Evolutionary conservation across 2,888 invertebrate genomes (phyloP).

Genomic region (Dynastes grantii): DNA sequence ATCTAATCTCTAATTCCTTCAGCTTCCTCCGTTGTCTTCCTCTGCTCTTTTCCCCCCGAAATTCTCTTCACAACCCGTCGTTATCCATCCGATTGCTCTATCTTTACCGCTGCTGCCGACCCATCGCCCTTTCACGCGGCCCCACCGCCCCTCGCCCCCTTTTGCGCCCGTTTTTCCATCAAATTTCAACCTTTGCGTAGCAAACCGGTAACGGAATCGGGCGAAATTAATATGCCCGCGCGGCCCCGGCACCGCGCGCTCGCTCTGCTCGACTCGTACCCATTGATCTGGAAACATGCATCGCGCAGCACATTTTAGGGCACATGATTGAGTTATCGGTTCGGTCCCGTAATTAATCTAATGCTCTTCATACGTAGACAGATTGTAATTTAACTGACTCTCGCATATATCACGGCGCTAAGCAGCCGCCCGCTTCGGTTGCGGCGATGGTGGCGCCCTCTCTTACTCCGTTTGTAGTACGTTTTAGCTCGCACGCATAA

Average conservation of each 20-base stretch:
- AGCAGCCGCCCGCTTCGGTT: constrained; percentile 37
- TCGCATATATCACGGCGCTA: constrained; percentile 52
- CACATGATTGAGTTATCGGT: constrained; percentile 60
- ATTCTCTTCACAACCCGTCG: no score
- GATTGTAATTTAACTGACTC: constrained; percentile 54
- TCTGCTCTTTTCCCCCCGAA: no score
- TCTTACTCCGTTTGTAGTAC: not conserved
- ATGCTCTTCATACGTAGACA: constrained; percentile 54
- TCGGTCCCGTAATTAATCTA: constrained; percentile 58
- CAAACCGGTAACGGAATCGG: constrained; percentile 43
- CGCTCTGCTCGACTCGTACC: constrained; percentile 43
- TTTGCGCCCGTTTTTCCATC: constrained; percentile 37
- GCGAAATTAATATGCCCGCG: constrained; percentile 54
- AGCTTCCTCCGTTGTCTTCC: no score
- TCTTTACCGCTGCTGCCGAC: not conserved
- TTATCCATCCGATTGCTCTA: no score
- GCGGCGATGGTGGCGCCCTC: constrained; percentile 7
- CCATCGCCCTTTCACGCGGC: not conserved
- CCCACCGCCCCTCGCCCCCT: not conserved
- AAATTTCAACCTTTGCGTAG: constrained; percentile 41
- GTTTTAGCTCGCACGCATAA: not conserved
- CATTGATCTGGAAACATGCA: constrained; percentile 57
- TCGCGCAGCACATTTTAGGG: constrained; percentile 58
- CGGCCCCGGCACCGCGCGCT: constrained; percentile 6
- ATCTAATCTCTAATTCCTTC: no score